These are phyloP conservation scores for Drosophila suzukii DNA, from an alignment of 1,140 invertebrate genomes.

Conservation along the genomic window DNA sequence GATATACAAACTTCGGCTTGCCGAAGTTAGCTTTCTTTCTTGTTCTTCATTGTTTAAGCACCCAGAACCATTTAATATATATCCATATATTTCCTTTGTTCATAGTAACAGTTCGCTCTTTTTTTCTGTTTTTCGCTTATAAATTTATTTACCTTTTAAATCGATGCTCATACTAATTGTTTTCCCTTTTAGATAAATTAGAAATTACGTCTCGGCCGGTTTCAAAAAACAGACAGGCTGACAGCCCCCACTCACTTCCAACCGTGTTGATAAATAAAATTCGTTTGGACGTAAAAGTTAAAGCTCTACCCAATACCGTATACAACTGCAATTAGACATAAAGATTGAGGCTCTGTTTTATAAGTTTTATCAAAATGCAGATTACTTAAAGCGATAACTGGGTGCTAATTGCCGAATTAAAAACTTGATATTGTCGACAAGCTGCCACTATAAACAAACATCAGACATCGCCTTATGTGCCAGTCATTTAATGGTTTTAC, in stretches of 20 bases:
- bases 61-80: too few relatives aligned
- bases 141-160: slow-evolving; percentile 42
- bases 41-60: too few relatives aligned
- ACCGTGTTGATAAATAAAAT: slow-evolving; percentile 59
- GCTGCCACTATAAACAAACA: slow-evolving; percentile 28
- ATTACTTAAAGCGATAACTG: slow-evolving; percentile 45
- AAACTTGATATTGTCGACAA: background rate
- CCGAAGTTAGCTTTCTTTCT: too few relatives aligned
- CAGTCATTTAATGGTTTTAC: too few relatives aligned
- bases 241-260: slow-evolving; percentile 28
- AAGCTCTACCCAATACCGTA: slow-evolving; percentile 43
- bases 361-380: slow-evolving; percentile 52
- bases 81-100: too few relatives aligned
- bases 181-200: background rate
- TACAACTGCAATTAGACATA: slow-evolving; percentile 54
- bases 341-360: slow-evolving; percentile 26
- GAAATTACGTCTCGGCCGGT: background rate
- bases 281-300: slow-evolving; percentile 51
- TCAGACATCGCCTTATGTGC: background rate
- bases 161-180: slow-evolving; percentile 26
- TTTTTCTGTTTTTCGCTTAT: background rate
- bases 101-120: too few relatives aligned
- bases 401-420: slow-evolving; percentile 38
- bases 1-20: too few relatives aligned
- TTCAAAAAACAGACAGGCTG: slow-evolving; percentile 1